Evolutionary conservation across 2,888 invertebrate genomes (phyloP), one percentile per base, ranked within the genome.

Genomic region (Caenorhabditis sp.): DNA sequence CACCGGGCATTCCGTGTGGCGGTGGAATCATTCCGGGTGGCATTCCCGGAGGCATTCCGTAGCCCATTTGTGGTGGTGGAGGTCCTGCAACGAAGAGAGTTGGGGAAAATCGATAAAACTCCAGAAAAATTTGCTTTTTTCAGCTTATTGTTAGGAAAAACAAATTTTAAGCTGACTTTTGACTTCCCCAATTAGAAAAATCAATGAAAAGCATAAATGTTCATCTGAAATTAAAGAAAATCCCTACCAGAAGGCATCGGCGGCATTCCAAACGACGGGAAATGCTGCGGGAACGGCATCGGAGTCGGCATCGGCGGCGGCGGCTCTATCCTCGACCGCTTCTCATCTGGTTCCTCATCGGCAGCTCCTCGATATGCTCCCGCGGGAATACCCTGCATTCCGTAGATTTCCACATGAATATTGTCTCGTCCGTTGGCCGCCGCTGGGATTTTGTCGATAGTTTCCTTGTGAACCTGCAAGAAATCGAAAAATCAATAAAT

Each of bases 321-420:
- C 13, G 40, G 68, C 8, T 74, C 74, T 37, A 60, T 51, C n/a
- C 69, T 37, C 3, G 60, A 32, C 6, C 80, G 58, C 64, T 80
- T 80, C 18, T 80, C 80, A 1, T 80, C 80, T 9, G 80, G 80
- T 32, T 83, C 83, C 32, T 83, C 83, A 20, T 67, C 76, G 24
- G 69, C 60, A 5, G 55, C 56, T 85, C 88, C 87, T 24, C 87
- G 71, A 47, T 83, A 82, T 0, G 85, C 83, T 40, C 96, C 96
- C 70, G 96, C 95, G 35, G 99, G 99, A 91, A 99, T 98, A 89
- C 99, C 99, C 94, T 99, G 98, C 98, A 99, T 99, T 88, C 99
- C 99, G 94, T 99, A 99, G 92, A 99, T 98, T 94, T 99, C 99
- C 93, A 99, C 96, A 94, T 98, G 98, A 92, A 97, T 97, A 94